Base-by-base conservation (phyloP, 1,140 invertebrate species). In the Drosophila pachea region DNA sequence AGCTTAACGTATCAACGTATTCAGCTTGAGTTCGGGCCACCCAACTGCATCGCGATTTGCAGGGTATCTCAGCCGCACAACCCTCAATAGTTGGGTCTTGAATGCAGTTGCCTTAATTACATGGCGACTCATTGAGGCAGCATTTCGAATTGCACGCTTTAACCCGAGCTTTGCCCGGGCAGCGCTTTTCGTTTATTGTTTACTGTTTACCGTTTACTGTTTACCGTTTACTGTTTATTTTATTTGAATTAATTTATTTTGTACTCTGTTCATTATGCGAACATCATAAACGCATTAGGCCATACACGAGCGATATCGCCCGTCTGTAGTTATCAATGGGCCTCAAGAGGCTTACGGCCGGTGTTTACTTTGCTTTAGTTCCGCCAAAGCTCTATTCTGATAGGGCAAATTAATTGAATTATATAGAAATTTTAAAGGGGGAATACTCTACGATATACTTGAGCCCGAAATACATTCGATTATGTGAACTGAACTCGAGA, bases 41-140 rank as follows among this genome's bases (percentile, higher is more conserved):
- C 22, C 22, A 22, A 22, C 22, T 22, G 1, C 3, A 22, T 42
- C 40, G 1, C n/a, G 12, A 12, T 12, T n/a, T 42, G 9, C 16
- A 47, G 7, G 43, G 16, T 47, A 22, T 22, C 22, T 22, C 1
- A 22, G 22, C 22, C 22, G 22, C 22, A 22, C 22, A 22, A 22
- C 22, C 22, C 22, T 22, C 22, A 22, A 22, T 22, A 22, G 22
- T 22, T 22, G 22, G 22, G 35, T 59, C 54, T 67, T 22, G 12
- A 49, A 22, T 81, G 78, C 78, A 81, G 61, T 65, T 60, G 36
- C 31, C 62, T 81, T 82, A 82, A 81, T 81, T 77, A 60, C 74
- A 62, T 58, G 50, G 4, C 68, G 22, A 38, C 42, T 45, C 66
- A 32, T 64, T 65, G 78, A 42, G 63, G 8, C 50, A 29, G 47